Percentiles rank a stretch among this genome's conserved stretches.
phyloP scores from a whole-genome alignment of 2,797 vertebrate genomes.

The Pachyuromys duprasi region DNA sequence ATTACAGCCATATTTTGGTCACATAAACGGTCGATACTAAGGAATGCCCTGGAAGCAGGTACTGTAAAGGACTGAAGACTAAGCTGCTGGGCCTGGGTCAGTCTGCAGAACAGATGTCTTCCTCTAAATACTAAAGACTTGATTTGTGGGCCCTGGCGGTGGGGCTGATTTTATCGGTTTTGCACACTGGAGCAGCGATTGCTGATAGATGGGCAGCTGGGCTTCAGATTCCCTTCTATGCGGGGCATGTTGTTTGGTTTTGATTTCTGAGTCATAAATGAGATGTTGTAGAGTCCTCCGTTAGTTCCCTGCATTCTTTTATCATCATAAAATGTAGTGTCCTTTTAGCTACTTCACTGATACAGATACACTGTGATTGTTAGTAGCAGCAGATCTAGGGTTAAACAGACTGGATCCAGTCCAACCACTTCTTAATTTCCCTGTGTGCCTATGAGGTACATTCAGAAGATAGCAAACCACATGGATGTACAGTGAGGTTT shows the following conservation, averaged over 20 bases:
- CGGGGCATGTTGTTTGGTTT: constrained; percentile 22
- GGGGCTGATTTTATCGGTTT: constrained; percentile 26
- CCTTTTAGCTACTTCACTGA: constrained; percentile 1
- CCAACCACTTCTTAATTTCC: constrained; percentile 22
- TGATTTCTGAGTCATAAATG: constrained; percentile 32
- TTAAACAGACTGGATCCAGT: neutral
- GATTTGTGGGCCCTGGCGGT: neutral
- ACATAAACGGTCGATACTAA: constrained; percentile 71
- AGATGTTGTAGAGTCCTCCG: neutral
- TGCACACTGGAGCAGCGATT: neutral
- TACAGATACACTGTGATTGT: neutral
- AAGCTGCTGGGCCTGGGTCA: constrained; percentile 41
- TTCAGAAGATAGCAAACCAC: neutral
- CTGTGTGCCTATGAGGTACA: neutral
- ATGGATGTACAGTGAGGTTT: neutral
- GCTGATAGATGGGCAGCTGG: constrained; percentile 1
- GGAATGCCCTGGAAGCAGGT: constrained; percentile 80
- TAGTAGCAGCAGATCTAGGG: constrained; percentile 1
- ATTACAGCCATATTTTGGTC: constrained; percentile 75
- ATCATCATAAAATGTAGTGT: constrained; percentile 46
- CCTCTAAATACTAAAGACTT: constrained; percentile 15
- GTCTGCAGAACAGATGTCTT: constrained; percentile 1
- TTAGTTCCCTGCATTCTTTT: neutral
- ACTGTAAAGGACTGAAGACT: constrained; percentile 45
- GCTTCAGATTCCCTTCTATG: constrained; percentile 24